Conservation (phyloP, 2,888 invertebrate species). For the Phaonia tiefii region DNA sequence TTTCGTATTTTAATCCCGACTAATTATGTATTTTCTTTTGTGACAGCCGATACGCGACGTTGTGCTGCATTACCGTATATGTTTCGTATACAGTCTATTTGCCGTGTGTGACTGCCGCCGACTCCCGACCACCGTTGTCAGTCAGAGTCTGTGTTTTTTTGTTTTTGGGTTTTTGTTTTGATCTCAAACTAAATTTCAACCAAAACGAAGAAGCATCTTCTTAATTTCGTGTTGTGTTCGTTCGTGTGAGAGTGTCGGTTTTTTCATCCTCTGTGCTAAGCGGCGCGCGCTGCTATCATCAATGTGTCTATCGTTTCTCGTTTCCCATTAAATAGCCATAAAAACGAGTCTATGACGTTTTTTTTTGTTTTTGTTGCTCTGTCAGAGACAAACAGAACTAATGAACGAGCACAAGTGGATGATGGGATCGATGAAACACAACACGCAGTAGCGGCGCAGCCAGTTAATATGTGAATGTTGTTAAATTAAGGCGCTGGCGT, state of each 20-base stretch:
- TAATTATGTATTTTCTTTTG: too few species aligned
- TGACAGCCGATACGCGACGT: not conserved
- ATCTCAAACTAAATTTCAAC: slow-evolving; percentile 16
- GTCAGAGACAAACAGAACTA: slow-evolving; percentile 1
- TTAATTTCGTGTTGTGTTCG: not conserved
- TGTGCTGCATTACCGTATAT: slow-evolving; percentile 16
- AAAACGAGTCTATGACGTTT: slow-evolving; percentile 48
- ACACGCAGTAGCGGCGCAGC: not conserved
- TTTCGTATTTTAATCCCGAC: too few species aligned
- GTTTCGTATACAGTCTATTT: not conserved
- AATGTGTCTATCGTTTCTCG: slow-evolving; percentile 34
- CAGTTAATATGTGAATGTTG: not conserved
- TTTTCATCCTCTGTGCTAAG: not conserved
- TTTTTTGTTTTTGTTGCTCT: slow-evolving; percentile 24
- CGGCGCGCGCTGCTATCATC: slow-evolving; percentile 29
- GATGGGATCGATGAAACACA: too few species aligned
- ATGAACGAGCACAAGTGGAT: not conserved
- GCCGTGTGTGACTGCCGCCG: too few species aligned
- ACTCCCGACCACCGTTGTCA: not conserved
- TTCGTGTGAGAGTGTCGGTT: not conserved
- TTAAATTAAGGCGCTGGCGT: not conserved
- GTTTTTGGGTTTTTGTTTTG: not conserved
- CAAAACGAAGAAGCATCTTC: slow-evolving; percentile 31
- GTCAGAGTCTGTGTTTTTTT: not conserved
- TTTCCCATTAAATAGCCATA: slow-evolving; percentile 42